A percentile compares a stretch with the other conserved stretches of the same genome.
These are phyloP conservation scores for Odontomachus brunneus DNA, from an alignment of 1,140 invertebrate genomes.

Conservation along the genomic window DNA sequence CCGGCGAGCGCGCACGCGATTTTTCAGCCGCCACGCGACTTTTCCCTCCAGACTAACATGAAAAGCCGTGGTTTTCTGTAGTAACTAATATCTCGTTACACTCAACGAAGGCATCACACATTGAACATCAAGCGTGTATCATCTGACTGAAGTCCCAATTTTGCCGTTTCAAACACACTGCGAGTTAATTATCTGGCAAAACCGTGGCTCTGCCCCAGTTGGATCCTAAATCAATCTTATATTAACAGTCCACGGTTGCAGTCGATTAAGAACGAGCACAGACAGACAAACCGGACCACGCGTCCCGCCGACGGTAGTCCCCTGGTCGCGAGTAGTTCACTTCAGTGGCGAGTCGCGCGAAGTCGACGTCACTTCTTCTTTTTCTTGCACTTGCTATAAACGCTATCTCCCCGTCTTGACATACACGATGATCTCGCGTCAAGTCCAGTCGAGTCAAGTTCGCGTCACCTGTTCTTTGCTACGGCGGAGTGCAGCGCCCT, in stretches of 20 bases:
- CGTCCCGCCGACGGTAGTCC: neutral
- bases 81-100: neutral
- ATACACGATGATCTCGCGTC: no score
- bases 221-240: neutral
- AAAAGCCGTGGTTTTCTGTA: neutral
- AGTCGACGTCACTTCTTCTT: no score
- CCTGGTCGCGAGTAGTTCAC: neutral
- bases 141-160: neutral
- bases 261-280: neutral
- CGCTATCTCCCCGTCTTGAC: no score
- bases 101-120: neutral
- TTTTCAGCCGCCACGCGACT: neutral
- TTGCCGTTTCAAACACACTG: neutral
- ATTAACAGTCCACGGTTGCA: no score
- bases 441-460: no score
- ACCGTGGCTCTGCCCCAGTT: no score
- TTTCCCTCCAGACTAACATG: neutral
- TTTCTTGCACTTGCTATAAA: no score
- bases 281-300: neutral
- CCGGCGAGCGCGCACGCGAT: neutral
- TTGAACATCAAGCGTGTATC: slow-evolving; percentile 7
- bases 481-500: no score
- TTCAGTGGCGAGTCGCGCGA: neutral
- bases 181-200: neutral
- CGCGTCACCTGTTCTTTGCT: no score